Conservation (phyloP, 2,113 vertebrate genomes). For the Helogale parvula region DNA sequence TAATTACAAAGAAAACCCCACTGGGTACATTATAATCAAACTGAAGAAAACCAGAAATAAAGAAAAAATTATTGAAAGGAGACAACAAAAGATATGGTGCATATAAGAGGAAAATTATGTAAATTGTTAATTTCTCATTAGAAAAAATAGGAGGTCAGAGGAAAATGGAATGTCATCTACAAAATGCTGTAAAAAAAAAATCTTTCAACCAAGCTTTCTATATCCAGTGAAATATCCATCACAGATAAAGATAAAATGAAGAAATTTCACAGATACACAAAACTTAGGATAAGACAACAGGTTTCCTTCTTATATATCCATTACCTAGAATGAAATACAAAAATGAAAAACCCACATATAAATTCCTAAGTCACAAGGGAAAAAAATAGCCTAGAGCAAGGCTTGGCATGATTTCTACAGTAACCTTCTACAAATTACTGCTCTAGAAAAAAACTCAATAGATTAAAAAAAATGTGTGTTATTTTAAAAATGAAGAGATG, state of each 20-base stretch:
- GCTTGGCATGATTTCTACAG: not conserved
- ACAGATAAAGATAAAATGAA: not conserved
- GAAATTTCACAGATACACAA: not conserved
- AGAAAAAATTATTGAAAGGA: not conserved
- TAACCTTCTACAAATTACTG: not conserved
- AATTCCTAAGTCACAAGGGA: not conserved
- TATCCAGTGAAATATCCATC: not conserved
- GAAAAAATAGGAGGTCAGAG: not conserved
- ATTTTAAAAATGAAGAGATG: not conserved
- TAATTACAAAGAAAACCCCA: not conserved
- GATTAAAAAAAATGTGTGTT: not conserved
- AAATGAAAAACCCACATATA: not conserved
- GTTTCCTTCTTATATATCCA: not conserved
- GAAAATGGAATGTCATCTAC: not conserved
- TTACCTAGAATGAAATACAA: not conserved
- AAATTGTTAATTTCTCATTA: not conserved
- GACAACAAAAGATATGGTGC: not conserved
- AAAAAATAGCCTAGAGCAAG: not conserved
- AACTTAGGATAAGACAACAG: not conserved
- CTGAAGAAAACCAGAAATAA: not conserved
- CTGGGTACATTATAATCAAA: not conserved
- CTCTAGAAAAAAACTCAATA: not conserved
- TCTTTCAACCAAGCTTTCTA: not conserved
- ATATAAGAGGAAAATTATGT: not conserved
- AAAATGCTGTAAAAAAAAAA: not conserved